phyloP scores from a whole-genome alignment of 2,797 vertebrate species.

The Ctenopoma kingsleyae region DNA sequence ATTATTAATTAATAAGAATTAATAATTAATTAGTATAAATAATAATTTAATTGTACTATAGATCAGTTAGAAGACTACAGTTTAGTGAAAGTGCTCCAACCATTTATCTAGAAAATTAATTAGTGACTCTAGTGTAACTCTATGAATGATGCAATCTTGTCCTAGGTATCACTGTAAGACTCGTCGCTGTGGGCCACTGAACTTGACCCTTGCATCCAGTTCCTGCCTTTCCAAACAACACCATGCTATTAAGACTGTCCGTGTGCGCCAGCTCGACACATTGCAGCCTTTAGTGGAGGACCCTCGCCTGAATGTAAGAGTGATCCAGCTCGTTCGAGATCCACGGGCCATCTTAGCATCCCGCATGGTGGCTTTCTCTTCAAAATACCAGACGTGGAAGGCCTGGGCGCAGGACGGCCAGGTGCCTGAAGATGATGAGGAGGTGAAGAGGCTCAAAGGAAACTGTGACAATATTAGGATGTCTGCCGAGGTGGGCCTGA shows the following conservation, averaged over 20 bases:
- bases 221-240: conserved; percentile 91
- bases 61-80: no score
- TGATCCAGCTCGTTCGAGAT: conserved; percentile 97
- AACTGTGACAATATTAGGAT: conserved; percentile 93
- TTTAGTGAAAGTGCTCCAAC: no score
- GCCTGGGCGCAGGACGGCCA: conserved; percentile 89
- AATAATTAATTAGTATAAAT: no score
- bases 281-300: conserved; percentile 92
- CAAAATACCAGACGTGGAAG: conserved; percentile 93
- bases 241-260: conserved; percentile 92
- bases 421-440: conserved; percentile 87
- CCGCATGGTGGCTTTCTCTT: conserved; percentile 94
- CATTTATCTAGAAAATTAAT: not conserved
- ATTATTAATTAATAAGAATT: not conserved
- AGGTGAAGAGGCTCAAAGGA: conserved; percentile 90
- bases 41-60: no score
- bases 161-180: conserved; percentile 89
- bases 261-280: conserved; percentile 92
- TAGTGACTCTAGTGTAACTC: not conserved
- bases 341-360: conserved; percentile 94
- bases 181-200: conserved; percentile 92
- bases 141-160: not conserved
- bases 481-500: conserved; percentile 92
- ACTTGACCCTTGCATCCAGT: conserved; percentile 91
- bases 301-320: conserved; percentile 89